Evolutionary conservation across 2,113 vertebrate species (phyloP).

Genomic region (Chunga burmeisteri): DNA sequence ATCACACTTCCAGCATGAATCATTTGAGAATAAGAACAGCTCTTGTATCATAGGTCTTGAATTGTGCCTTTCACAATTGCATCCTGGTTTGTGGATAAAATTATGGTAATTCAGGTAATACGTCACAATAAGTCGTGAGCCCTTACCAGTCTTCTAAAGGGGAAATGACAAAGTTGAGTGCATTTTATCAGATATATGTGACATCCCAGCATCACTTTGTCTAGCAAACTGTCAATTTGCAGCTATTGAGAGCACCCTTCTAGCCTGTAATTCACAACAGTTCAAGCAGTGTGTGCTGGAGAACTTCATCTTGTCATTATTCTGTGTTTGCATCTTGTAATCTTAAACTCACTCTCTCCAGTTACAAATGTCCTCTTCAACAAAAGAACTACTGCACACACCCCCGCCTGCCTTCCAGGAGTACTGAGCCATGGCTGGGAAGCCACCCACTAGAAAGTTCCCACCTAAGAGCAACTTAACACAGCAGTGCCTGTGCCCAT

Average conservation of each 20-base stretch:
- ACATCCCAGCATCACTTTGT: not conserved
- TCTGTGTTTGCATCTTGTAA: not conserved
- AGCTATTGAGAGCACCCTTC: not conserved
- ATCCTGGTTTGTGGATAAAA: not conserved
- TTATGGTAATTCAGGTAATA: not conserved
- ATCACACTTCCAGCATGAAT: not conserved
- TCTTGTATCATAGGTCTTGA: not conserved
- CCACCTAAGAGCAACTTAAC: not conserved
- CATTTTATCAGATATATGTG: not conserved
- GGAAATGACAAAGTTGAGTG: not conserved
- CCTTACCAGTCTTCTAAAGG: not conserved
- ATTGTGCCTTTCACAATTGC: not conserved
- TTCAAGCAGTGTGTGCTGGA: not conserved
- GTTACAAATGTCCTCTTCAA: not conserved
- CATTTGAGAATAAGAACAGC: not conserved
- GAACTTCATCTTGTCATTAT: not conserved
- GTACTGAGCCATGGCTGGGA: not conserved
- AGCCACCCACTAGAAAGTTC: not conserved
- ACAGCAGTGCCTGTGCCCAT: not conserved
- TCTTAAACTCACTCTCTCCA: not conserved
- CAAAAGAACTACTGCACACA: not conserved
- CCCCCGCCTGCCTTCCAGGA: not conserved
- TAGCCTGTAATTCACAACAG: not conserved
- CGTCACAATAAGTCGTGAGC: not conserved
- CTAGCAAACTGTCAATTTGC: not conserved